Evolutionary conservation across 2,113 vertebrate species (phyloP), one percentile per base, ranked within the genome.

Genomic region (Bolborhynchus lineola): DNA sequence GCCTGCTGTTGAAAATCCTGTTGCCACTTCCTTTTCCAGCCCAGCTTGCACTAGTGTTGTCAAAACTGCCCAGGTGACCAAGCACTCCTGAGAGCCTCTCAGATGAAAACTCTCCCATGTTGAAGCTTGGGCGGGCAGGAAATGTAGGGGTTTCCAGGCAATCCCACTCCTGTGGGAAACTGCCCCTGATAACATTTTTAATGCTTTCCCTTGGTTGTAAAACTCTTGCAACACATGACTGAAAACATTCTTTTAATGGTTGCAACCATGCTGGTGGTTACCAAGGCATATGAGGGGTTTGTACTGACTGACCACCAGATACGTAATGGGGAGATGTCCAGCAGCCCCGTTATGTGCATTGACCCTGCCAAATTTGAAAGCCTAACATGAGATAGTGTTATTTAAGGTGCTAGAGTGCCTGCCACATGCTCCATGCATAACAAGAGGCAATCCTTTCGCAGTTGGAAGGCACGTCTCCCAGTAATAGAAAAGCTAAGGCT

Each of bases 261-360:
- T 55, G 44, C 29, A 71, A 33, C 21, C 25, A 3, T 49, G 23
- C 18, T 49, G 17, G 26, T 49, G 11, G 31, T 25, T 82, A 78
- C 31, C 16, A 20, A 28, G 17, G 10, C 23, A 16, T 26, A 8
- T 18, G 10, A 50, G 26, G 24, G 23, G 29, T 67, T 77, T 55
- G 19, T 29, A 25, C 6, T 42, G 46, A 19, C 28, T 49, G 23
- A 50, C 28, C n/a, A 77, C 15, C 49, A 64, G 55, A 15, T 23
- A 24, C 0, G 0, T 39, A 67, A 55, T 5, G 25, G 39, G 11
- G 28, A 52, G 23, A 31, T 41, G 28, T 67, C 46, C 71, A 82
- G 49, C 33, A 77, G 28, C 11, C 21, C 16, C 3, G 0, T 4
- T 16, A 29, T 2, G 18, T 39, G 23, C 2, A 1, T 49, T 19